Conservation (phyloP, 2,113 vertebrate genomes). For the Epinephelus lanceolatus region DNA sequence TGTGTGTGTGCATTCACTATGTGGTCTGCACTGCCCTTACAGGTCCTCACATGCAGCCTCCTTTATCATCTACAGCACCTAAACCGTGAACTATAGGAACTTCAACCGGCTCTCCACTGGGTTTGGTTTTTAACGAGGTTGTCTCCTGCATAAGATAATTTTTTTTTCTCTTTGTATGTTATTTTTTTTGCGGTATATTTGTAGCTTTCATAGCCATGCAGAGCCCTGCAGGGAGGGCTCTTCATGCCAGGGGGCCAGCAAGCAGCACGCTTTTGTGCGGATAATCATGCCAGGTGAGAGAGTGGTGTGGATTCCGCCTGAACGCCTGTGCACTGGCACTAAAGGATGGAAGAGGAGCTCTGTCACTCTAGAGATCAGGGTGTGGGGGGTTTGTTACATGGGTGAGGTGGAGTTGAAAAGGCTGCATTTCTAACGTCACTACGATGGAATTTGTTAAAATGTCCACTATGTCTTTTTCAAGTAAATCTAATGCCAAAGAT, state of each 20-base stretch:
- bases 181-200: conserved; percentile 70
- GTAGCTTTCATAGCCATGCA: conserved; percentile 92
- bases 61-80: conserved; percentile 48
- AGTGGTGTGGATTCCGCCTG: conserved; percentile 75
- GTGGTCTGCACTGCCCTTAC: conserved; percentile 66
- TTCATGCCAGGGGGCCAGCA: conserved; percentile 91
- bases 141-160: conserved; percentile 80
- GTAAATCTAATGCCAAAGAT: conserved; percentile 84
- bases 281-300: conserved; percentile 81
- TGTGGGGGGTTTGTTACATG: conserved; percentile 48
- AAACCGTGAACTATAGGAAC: conserved; percentile 38
- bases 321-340: conserved; percentile 81
- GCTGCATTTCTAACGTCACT: conserved; percentile 80
- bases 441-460: conserved; percentile 82
- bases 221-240: conserved; percentile 88
- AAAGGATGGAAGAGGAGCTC: conserved; percentile 71
- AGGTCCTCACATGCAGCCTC: conserved; percentile 67
- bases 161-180: conserved; percentile 67
- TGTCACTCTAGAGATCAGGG: conserved; percentile 72
- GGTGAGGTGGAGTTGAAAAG: conserved; percentile 78
- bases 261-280: conserved; percentile 79
- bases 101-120: conserved; percentile 44
- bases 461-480: conserved; percentile 83
- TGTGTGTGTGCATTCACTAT: conserved; percentile 60
- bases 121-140: conserved; percentile 70